Percentiles rank a stretch among this genome's conserved stretches.
These are phyloP conservation scores for Acanthisitta chloris DNA, from an alignment of 2,113 vertebrate species.

Conservation along the genomic window DNA sequence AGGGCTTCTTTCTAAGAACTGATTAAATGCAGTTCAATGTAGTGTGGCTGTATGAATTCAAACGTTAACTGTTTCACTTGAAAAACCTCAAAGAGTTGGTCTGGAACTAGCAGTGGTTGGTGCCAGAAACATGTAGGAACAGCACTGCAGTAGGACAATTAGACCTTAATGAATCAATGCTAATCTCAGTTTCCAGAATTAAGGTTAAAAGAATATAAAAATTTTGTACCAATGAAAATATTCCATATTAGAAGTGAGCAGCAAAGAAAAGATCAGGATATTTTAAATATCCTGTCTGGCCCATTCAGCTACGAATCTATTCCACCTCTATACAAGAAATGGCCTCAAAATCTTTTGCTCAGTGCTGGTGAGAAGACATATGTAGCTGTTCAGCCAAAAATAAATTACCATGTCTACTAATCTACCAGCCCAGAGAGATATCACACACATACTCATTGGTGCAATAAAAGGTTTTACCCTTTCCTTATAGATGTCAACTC, in stretches of 20 bases:
- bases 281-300: neutral
- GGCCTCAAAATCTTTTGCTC: neutral
- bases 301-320: neutral
- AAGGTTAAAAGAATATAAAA: neutral
- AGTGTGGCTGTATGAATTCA: neutral
- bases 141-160: neutral
- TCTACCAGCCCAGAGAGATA: neutral
- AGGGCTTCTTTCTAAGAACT: slow-evolving; percentile 4
- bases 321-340: neutral
- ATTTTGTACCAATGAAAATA: neutral
- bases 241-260: neutral
- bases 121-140: neutral
- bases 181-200: neutral
- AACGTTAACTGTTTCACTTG: neutral
- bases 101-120: neutral
- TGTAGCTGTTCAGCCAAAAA: neutral
- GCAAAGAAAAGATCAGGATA: neutral
- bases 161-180: neutral
- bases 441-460: neutral
- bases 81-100: neutral
- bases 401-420: neutral
- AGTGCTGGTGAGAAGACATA: neutral
- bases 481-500: neutral
- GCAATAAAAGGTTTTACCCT: neutral
- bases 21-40: neutral